Evolutionary conservation across 2,888 invertebrate genomes (phyloP), one percentile per base, ranked within the genome.

Genomic region (Punctoribates punctum): DNA sequence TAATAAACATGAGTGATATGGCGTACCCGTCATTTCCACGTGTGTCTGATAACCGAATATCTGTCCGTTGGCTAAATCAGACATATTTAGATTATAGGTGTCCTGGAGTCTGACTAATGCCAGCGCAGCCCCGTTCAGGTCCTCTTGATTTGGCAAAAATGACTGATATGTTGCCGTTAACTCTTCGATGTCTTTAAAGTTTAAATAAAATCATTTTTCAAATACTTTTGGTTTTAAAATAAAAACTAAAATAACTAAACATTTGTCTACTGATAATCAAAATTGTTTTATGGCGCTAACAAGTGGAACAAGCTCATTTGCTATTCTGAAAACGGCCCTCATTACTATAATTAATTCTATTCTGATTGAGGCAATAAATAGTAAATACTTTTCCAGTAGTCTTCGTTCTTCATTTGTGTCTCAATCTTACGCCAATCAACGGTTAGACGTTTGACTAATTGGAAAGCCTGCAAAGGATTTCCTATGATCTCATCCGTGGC

Each of bases 31-130:
- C 25, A 80, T 76, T 13, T 62, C 48, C 0, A 78, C 77, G 17
- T 75, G 76, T 48, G 79, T 77, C 1, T 76, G 73, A 11, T 77
- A 25, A 0, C 78, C 80, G 23, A 76, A 57, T 54, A 96, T 86
- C 82, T 91, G 88, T 20, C 98, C 98, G 77, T 89, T 86, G 11
- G 94, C 93, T 80, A 99, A 88, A 75, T 94, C 92, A 1, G 89
- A 87, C 0, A 95, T 92, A 79, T 95, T 91, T 77, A 98, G 86
- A 80, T 91, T 89, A 84, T 98, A 98, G 0, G 97, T 98, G 81
- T 94, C 93, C 85, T 99, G 97, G 8, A 99, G 87, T 70, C 98
- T 88, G 81, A 95, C 92, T 78, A 99, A 87, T 0, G 98, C 98
- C 75, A 91, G 91, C 4, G 97, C 97, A 9, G 97, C 97, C 0